Conservation (phyloP, 1,140 invertebrate genomes). For the Trachymyrmex cornetzi region DNA sequence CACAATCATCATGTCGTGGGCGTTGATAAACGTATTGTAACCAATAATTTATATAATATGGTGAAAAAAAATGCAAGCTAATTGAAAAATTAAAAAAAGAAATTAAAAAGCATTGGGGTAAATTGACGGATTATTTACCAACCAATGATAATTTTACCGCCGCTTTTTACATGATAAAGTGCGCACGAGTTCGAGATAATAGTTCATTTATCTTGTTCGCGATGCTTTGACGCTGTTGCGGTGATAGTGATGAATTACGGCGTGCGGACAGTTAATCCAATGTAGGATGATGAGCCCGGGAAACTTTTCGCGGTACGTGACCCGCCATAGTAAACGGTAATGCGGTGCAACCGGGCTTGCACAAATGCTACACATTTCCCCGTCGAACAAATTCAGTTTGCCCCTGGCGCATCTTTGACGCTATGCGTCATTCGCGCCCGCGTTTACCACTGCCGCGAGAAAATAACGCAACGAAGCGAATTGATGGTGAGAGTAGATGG, state of each 20-base stretch:
- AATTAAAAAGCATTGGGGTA: neutral
- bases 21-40: neutral
- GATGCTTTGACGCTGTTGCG: slow-evolving; percentile 4
- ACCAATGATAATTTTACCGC: neutral
- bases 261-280: slow-evolving; percentile 70
- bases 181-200: slow-evolving; percentile 8
- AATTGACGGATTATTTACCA: neutral
- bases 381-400: slow-evolving; percentile 74
- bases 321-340: slow-evolving; percentile 62
- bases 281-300: slow-evolving; percentile 42
- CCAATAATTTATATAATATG: neutral
- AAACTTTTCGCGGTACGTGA: slow-evolving; percentile 76
- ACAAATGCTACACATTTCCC: slow-evolving; percentile 69
- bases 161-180: slow-evolving; percentile 24
- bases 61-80: neutral
- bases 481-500: neutral
- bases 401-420: slow-evolving; percentile 67
- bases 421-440: slow-evolving; percentile 68
- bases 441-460: slow-evolving; percentile 59
- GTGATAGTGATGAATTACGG: slow-evolving; percentile 50
- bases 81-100: neutral
- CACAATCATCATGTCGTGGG: neutral
- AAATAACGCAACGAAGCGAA: slow-evolving; percentile 13
- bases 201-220: slow-evolving; percentile 58
- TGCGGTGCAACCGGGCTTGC: slow-evolving; percentile 36